phyloP scores from a whole-genome alignment of 2,888 invertebrate species.

The Nebria salina region DNA sequence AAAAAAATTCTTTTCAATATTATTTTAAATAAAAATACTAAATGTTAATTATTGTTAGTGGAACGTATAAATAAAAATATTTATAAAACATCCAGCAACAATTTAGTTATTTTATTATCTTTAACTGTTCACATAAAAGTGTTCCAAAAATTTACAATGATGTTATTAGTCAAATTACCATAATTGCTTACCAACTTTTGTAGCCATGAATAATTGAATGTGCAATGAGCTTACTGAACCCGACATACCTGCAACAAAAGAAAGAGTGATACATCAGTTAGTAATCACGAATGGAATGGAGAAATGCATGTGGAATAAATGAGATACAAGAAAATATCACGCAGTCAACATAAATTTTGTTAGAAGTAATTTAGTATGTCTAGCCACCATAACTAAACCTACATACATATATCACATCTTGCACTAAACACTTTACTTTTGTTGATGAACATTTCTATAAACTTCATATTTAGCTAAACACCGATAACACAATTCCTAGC shows the following conservation, averaged over 20 bases:
- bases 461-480: too few relatives aligned
- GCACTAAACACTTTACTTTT: too few relatives aligned
- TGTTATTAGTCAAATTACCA: slow-evolving; percentile 21
- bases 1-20: too few relatives aligned
- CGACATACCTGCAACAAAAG: slow-evolving; percentile 31
- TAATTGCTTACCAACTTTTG: slow-evolving; percentile 28
- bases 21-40: too few relatives aligned
- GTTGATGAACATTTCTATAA: too few relatives aligned
- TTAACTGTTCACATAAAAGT: not conserved
- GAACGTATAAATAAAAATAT: too few relatives aligned
- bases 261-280: not conserved
- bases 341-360: not conserved
- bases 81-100: too few relatives aligned
- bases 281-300: slow-evolving; percentile 6
- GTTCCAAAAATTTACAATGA: not conserved
- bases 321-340: not conserved
- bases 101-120: not conserved
- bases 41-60: too few relatives aligned
- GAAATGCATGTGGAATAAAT: slow-evolving; percentile 10
- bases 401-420: too few relatives aligned
- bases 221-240: slow-evolving; percentile 10
- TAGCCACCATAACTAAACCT: not conserved
- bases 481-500: too few relatives aligned
- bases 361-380: not conserved
- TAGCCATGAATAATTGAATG: slow-evolving; percentile 34